Evolutionary conservation across 2,797 vertebrate genomes (phyloP), one percentile per base, ranked within the genome.

Genomic region (Oceanodroma leucorhoa): DNA sequence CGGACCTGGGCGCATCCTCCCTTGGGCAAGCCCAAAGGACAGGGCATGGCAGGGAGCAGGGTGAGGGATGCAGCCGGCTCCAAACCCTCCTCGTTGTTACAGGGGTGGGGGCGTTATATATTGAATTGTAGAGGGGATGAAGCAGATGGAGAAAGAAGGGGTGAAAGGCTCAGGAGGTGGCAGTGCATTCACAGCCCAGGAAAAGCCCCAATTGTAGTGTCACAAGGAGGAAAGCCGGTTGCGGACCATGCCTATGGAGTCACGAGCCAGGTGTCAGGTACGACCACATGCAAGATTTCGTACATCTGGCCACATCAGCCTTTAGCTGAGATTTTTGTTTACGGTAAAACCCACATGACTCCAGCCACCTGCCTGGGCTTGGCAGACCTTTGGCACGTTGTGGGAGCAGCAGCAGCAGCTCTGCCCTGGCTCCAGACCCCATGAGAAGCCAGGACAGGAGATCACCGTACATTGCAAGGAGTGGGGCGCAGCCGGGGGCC

Each of bases 201-300:
- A 81, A 70, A 70, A 76, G 60, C 30, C 51, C 40, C 2, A 3
- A 8, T 13, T 0, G 0, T 3, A 17, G n/a, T 4, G 26, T 43
- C 36, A 71, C 0, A 2, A 55, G 45, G 40, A 64, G 34, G 48
- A 87, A 66, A 53, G 79, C 53, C 87, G 85, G 22, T 7, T 69
- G 15, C 41, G 82, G 67, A 62, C 26, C 9, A 5, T 2, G 1
- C 32, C 34, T 43, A 2, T 1, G 38, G 60, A 90, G 51, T 60
- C 38, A n/a, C 1, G 5, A 77, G 48, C 29, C 29, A 53, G 29
- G 19, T 79, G 22, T 86, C 8, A 13, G 30, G 27, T 29, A 46
- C n/a, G 67, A 50, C 27, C 58, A 54, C 23, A 32, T 5, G 20
- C 7, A 72, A 36, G 55, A 50, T 30, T 30, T 73, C 43, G 6